Conservation (phyloP, 2,113 vertebrate genomes). For the Heterotis niloticus region DNA sequence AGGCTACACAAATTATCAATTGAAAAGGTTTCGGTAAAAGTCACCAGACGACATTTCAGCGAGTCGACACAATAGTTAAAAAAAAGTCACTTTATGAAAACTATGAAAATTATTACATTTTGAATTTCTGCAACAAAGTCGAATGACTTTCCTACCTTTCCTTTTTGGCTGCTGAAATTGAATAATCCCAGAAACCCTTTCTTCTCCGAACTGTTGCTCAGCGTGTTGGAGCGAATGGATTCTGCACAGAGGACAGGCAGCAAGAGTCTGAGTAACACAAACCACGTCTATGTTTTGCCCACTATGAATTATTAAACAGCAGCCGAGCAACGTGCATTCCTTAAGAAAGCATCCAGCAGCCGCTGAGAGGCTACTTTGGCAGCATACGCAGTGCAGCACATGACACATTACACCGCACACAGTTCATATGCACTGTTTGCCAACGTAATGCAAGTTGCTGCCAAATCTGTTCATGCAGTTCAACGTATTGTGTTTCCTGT, state of each 20-base stretch:
- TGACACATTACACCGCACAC: not conserved
- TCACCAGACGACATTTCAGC: not conserved
- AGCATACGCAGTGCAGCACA: no score
- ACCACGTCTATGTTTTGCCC: not conserved
- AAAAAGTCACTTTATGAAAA: not conserved
- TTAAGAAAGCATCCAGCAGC: not conserved
- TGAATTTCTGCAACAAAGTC: no score
- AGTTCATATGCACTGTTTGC: not conserved
- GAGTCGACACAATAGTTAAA: not conserved
- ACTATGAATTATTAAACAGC: not conserved
- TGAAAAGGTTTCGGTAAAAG: not conserved
- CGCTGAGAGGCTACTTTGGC: no score
- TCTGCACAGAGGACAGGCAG: slow-evolving; percentile 59
- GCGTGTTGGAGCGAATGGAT: slow-evolving; percentile 61
- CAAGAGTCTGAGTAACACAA: not conserved
- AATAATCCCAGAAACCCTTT: slow-evolving; percentile 82
- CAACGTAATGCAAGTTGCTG: not conserved
- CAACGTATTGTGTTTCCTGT: not conserved
- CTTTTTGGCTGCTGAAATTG: slow-evolving; percentile 72
- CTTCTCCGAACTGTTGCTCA: slow-evolving; percentile 69
- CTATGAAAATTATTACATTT: not conserved
- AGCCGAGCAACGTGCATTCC: not conserved
- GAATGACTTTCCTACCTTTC: slow-evolving; percentile 67
- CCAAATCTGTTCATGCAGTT: not conserved
- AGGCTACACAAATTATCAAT: not conserved